These are phyloP conservation scores for Hemibagrus guttatus DNA, from an alignment of 2,797 vertebrate genomes.

Conservation along the genomic window DNA sequence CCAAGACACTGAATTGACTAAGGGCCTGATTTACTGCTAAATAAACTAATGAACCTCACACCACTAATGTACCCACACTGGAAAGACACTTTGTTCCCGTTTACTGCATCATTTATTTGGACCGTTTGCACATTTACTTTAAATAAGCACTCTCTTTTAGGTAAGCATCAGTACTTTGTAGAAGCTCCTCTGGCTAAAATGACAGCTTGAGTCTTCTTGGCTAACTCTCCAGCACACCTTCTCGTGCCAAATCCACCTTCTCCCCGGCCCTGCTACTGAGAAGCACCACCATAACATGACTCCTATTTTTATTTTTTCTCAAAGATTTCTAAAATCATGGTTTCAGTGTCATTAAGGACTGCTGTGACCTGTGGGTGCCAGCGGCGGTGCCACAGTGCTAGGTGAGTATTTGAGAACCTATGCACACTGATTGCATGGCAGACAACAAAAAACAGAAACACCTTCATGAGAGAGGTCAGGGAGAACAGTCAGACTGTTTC, in stretches of 20 bases:
- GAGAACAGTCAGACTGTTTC: neutral
- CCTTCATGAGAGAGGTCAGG: neutral
- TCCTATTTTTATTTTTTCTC: too few species aligned
- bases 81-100: too few species aligned
- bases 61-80: too few species aligned
- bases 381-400: neutral
- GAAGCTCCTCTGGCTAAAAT: neutral
- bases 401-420: neutral
- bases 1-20: too few species aligned
- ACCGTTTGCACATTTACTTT: too few species aligned
- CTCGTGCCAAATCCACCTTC: neutral
- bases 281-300: neutral
- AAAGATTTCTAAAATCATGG: too few species aligned
- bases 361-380: too few species aligned
- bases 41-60: neutral
- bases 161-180: neutral
- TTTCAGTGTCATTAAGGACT: too few species aligned
- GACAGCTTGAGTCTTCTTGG: too few species aligned
- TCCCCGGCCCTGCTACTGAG: neutral
- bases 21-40: neutral
- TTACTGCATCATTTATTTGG: too few species aligned
- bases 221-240: neutral
- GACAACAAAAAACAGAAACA: neutral
- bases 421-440: too few species aligned
- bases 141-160: neutral